These are phyloP conservation scores for Deladenus siricidicola DNA, from an alignment of 2,888 invertebrate genomes.

Conservation along the genomic window DNA sequence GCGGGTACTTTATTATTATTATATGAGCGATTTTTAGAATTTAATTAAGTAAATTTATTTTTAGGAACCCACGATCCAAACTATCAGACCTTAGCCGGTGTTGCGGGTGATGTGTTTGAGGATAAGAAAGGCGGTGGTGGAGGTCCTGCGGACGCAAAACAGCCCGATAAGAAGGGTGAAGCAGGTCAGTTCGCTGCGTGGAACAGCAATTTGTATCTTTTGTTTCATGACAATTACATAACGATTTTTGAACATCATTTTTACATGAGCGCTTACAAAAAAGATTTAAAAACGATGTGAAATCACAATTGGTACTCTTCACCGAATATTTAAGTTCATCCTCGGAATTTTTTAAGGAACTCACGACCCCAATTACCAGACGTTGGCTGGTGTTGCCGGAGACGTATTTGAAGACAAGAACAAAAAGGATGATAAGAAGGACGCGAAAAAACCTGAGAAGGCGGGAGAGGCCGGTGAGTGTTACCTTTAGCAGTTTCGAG, in stretches of 20 bases:
- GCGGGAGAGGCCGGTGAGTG: neutral
- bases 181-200: neutral
- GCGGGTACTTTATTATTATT: neutral
- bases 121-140: slow-evolving; percentile 15
- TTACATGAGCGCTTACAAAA: no score
- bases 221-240: no score
- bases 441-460: slow-evolving; percentile 4
- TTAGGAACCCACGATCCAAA: slow-evolving; percentile 16
- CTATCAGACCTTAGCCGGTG: slow-evolving; percentile 16
- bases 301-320: no score
- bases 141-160: slow-evolving; percentile 6
- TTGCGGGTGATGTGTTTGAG: slow-evolving; percentile 9
- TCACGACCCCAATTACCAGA: slow-evolving; percentile 21
- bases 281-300: no score
- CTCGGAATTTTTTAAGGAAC: no score
- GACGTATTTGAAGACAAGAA: slow-evolving; percentile 14
- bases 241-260: no score
- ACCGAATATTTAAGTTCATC: no score
- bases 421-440: no score
- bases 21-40: neutral
- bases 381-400: slow-evolving; percentile 10
- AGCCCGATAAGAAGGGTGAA: slow-evolving; percentile 9
- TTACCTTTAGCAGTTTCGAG: no score
- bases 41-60: neutral
- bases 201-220: no score